A percentile compares a stretch with the other conserved stretches of the same genome.
Conservation (phyloP, 2,113 vertebrate genomes). For the Pedionomus torquatus region DNA sequence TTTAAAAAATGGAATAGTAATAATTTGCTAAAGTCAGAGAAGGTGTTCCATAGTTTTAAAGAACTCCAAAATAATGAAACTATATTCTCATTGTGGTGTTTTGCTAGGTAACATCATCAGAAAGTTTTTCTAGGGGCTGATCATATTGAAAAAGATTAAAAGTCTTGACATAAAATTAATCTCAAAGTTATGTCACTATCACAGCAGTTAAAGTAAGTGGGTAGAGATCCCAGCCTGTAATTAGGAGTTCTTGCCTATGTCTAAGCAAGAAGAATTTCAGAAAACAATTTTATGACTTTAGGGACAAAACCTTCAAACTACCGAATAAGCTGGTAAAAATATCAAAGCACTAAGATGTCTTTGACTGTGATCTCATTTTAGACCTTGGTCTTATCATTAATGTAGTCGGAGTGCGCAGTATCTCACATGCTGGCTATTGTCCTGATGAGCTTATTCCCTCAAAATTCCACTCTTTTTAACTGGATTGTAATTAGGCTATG, state of each 20-base stretch:
- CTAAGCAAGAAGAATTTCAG: not conserved
- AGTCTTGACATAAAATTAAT: not conserved
- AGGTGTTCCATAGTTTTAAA: not conserved
- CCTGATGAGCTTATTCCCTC: not conserved
- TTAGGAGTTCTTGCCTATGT: not conserved
- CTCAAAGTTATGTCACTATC: not conserved
- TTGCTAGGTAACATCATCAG: not conserved
- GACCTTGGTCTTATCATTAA: not conserved
- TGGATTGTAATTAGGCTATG: not conserved
- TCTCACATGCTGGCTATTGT: not conserved
- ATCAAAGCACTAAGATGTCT: not conserved
- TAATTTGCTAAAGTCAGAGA: not conserved
- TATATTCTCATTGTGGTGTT: not conserved
- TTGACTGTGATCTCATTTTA: not conserved
- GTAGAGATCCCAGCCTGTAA: not conserved
- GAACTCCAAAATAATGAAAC: not conserved
- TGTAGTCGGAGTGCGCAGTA: not conserved
- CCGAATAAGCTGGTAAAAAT: not conserved
- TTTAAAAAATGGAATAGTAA: not conserved
- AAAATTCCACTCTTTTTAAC: not conserved
- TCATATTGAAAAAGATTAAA: not conserved
- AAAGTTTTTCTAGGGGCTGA: not conserved
- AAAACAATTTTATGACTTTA: not conserved
- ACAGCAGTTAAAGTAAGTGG: not conserved
- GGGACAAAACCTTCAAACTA: not conserved